Conservation (phyloP, 2,797 vertebrate species). For the Adrianichthys oophorus region DNA sequence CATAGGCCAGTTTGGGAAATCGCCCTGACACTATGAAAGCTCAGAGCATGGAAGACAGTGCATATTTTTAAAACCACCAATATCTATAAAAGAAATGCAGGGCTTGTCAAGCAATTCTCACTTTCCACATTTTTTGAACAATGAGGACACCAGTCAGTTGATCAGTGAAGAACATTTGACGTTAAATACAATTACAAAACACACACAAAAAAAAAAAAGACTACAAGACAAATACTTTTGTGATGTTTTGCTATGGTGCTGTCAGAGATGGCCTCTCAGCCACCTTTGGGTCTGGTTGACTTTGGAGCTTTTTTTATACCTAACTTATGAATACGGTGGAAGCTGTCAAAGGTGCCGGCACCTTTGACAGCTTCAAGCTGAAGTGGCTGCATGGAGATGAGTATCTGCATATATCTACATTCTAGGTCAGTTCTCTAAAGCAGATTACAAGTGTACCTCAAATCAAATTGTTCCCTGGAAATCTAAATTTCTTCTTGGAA, state of each 20-base stretch:
- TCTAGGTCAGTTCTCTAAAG: constrained; percentile 26
- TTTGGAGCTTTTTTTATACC: constrained; percentile 49
- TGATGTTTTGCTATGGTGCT: constrained; percentile 25
- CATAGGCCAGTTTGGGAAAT: constrained; percentile 5
- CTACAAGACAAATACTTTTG: constrained; percentile 17
- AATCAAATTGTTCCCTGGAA: constrained; percentile 20
- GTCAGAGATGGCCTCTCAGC: constrained; percentile 40
- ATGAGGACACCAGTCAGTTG: constrained; percentile 11
- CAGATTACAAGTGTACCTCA: constrained; percentile 17
- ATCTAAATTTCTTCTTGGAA: constrained; percentile 20
- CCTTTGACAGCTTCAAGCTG: constrained; percentile 5
- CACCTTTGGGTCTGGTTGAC: constrained; percentile 34
- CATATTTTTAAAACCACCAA: too few relatives aligned
- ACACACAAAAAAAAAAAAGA: constrained; percentile 1
- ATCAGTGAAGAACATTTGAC: constrained; percentile 13
- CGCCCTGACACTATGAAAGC: constrained; percentile 6
- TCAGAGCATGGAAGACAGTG: neutral
- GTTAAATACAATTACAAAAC: constrained; percentile 8
- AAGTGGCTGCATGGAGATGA: constrained; percentile 30
- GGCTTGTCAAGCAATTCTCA: neutral
- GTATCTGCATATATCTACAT: constrained; percentile 16
- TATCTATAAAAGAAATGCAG: too few relatives aligned
- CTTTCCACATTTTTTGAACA: constrained; percentile 15
- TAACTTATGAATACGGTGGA: constrained; percentile 49
- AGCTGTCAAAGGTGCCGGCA: constrained; percentile 59